Evolutionary conservation across 1,140 invertebrate species (phyloP), one percentile per base, ranked within the genome.

Genomic region (Batillaria attramentaria): DNA sequence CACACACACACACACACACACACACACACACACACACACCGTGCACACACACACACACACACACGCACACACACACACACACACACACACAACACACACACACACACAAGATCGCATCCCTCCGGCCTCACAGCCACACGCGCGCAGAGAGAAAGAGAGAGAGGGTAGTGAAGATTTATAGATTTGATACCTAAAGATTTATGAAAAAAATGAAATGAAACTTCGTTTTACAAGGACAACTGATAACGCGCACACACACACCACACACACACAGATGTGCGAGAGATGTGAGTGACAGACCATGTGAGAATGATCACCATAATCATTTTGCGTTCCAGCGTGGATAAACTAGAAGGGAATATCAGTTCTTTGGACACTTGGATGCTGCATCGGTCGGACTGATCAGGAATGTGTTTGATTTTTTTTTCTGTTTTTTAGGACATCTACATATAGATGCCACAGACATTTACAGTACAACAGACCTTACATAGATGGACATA

Each of bases 41-140:
- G 10, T 50, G 10, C 46, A 13, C 46, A 50, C 46, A 50, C 46
- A 50, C 46, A 50, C 46, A 10, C 46, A 60, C 24, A 4, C 24
- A n/a, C 6, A 60, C 57, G 24, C 57, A 60, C 57, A 60, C 57
- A n/a, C 57, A 60, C 57, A 60, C 57, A n/a, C 57, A 60, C 57
- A 60, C 57, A n/a, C 57, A 60, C 57, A 60, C 57, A n/a, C 57
- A 60, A 8, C 57, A 60, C 57, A 60, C 57, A 60, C 57, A 6
- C n/a, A n/a, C n/a, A n/a, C n/a, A n/a, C n/a, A n/a, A n/a, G n/a
- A n/a, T n/a, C n/a, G n/a, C n/a, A n/a, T 50, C 46, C 24, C 10
- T 50, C 10, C 46, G 24, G n/a, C n/a, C 46, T 13, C 46, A 50
- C 46, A 50, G 10, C 10, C 46, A 50, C 46, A 50, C 46, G 24